Evolutionary conservation across 2,797 vertebrate genomes (phyloP), one percentile per base, ranked within the genome.

Genomic region (Coilia nasus): DNA sequence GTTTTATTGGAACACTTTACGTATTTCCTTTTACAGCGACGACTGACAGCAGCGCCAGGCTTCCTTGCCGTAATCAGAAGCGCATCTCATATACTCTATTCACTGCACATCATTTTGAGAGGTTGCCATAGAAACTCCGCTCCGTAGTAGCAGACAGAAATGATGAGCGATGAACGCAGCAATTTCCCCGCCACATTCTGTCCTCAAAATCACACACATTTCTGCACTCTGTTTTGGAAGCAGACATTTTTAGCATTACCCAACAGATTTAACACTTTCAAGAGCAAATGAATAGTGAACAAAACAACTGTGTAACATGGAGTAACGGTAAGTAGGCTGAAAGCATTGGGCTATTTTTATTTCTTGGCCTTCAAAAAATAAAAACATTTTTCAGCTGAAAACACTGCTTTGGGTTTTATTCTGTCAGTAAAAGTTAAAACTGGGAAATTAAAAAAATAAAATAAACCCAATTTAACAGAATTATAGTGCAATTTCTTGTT

Each of bases 111-210:
- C 85, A 86, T 95, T 95, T 93, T 93, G 93, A 95, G 92, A 90
- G 94, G 95, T 96, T 95, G 94, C 95, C 94, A 95, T 96, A 95
- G 95, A 94, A 96, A 96, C 95, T 92, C 94, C 93, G 92, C 91
- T 91, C 93, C 90, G 91, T 95, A 93, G 94, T 94, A 95, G 93
- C 93, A 91, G 92, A 92, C 92, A 92, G 95, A 93, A 94, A 94
- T 92, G 92, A 94, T 92, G 92, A 92, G 92, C 94, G 93, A 94
- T 95, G 94, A 95, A 92, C 89, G 90, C 94, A 94, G 94, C 94
- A 94, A 95, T 95, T 94, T 92, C 89, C 85, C 84, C 91, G 93
- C 90, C 4, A 90, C 90, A 88, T 87, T 86, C 83, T 84, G 85
- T 85, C 85, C 83, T 85, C n/a, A 82, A 75, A 84, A n/a, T 35